phyloP scores from a whole-genome alignment of 2,797 vertebrate species.

The Chaenodraco wilsoni region DNA sequence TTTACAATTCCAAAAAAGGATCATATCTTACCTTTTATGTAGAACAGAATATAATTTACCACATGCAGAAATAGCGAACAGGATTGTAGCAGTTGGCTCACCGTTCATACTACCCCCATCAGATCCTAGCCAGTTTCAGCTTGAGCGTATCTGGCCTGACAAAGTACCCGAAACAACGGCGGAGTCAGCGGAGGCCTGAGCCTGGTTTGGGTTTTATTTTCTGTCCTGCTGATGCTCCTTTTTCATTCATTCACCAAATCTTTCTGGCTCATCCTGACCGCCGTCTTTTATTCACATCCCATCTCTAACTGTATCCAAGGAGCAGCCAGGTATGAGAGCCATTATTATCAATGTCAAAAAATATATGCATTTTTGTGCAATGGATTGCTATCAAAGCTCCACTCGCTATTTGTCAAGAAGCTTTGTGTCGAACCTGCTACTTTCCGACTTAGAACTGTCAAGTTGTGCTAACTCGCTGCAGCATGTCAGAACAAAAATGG shows the following conservation, averaged over 20 bases:
- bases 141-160: constrained; percentile 31
- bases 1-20: constrained; percentile 16
- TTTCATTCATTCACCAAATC: constrained; percentile 35
- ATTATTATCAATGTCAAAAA: constrained; percentile 43
- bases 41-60: constrained; percentile 13
- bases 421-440: constrained; percentile 31
- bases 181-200: constrained; percentile 20
- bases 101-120: constrained; percentile 36
- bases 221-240: constrained; percentile 29
- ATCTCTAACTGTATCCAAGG: constrained; percentile 35
- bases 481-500: constrained; percentile 28
- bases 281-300: constrained; percentile 51
- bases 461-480: constrained; percentile 25
- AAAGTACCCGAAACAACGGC: constrained; percentile 43
- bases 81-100: constrained; percentile 44
- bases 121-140: constrained; percentile 35
- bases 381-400: constrained; percentile 19
- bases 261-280: constrained; percentile 38
- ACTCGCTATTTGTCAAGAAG: constrained; percentile 36
- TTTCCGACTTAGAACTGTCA: constrained; percentile 25
- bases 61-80: constrained; percentile 8
- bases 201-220: constrained; percentile 48
- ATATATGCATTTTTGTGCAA: constrained; percentile 10
- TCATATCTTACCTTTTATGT: constrained; percentile 29
- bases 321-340: constrained; percentile 40